Evolutionary conservation across 1,140 invertebrate genomes (phyloP).

Genomic region (Acromyrmex echinatior): DNA sequence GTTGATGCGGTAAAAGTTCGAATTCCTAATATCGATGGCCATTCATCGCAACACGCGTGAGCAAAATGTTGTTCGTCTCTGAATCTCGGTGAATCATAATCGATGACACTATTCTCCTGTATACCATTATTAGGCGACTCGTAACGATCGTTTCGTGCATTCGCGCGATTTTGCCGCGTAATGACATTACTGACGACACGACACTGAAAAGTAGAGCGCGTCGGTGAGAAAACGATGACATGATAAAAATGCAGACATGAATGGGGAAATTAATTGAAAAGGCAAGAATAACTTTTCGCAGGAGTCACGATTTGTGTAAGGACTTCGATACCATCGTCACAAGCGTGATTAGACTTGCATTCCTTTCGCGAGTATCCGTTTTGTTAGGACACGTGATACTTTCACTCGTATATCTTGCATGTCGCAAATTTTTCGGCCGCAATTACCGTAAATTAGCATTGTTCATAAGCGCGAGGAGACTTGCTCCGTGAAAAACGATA

Average conservation of each 20-base stretch:
- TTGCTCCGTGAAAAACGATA: not conserved
- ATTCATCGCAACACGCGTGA: not conserved
- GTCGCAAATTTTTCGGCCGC: constrained; percentile 30
- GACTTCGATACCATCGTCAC: not conserved
- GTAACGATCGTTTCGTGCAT: not conserved
- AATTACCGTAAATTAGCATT: not conserved
- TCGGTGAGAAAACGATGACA: constrained; percentile 13
- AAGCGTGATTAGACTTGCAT: constrained; percentile 18
- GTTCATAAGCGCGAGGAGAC: constrained; percentile 1
- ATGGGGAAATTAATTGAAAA: constrained; percentile 55
- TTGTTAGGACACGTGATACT: constrained; percentile 30
- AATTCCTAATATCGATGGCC: not conserved
- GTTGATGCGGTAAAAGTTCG: not conserved
- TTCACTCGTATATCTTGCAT: constrained; percentile 31
- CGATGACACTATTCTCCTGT: not conserved
- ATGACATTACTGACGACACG: not conserved
- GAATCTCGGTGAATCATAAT: not conserved
- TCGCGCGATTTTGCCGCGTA: not conserved
- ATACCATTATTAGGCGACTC: not conserved
- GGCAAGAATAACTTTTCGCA: constrained; percentile 59
- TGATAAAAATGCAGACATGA: constrained; percentile 50
- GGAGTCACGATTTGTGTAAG: constrained; percentile 38
- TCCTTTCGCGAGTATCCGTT: constrained; percentile 1
- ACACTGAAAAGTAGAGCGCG: not conserved
- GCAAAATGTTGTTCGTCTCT: not conserved